Evolutionary conservation across 2,113 vertebrate species (phyloP).

Genomic region (Hoplias malabaricus): DNA sequence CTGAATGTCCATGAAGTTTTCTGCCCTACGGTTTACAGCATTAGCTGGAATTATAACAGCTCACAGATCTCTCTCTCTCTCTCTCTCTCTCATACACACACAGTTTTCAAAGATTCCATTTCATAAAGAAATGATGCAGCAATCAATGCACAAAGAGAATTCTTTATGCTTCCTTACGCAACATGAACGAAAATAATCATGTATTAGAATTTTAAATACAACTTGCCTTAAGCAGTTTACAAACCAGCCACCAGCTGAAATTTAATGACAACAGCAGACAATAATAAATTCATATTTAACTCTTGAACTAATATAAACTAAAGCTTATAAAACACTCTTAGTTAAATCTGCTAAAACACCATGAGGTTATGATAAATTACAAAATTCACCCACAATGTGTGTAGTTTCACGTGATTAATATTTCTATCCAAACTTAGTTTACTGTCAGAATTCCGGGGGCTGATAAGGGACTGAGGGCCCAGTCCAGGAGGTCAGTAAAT

Average conservation of each 20-base stretch:
- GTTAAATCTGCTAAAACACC: too few relatives aligned
- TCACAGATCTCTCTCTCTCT: constrained; percentile 22
- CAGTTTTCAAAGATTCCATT: constrained; percentile 3
- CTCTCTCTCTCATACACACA: too few relatives aligned
- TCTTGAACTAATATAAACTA: background rate
- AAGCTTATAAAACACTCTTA: too few relatives aligned
- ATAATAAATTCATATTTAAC: background rate
- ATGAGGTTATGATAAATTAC: too few relatives aligned
- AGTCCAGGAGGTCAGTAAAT: too few relatives aligned
- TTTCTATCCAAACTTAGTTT: too few relatives aligned
- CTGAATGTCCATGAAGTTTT: background rate
- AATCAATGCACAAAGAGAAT: constrained; percentile 31
- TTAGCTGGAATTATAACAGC: constrained; percentile 1
- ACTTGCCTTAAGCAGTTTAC: constrained; percentile 46
- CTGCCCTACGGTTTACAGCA: background rate
- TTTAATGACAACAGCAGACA: constrained; percentile 40
- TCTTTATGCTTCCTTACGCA: constrained; percentile 21
- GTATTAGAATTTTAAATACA: constrained; percentile 55
- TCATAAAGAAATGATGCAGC: background rate
- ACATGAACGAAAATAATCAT: constrained; percentile 4
- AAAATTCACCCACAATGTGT: too few relatives aligned
- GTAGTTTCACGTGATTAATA: too few relatives aligned
- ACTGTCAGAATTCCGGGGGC: too few relatives aligned
- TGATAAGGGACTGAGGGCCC: too few relatives aligned
- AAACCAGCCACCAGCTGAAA: constrained; percentile 50